Evolutionary conservation across 2,797 vertebrate genomes (phyloP), one percentile per base, ranked within the genome.

Genomic region (Neosilurus mollespiculum): DNA sequence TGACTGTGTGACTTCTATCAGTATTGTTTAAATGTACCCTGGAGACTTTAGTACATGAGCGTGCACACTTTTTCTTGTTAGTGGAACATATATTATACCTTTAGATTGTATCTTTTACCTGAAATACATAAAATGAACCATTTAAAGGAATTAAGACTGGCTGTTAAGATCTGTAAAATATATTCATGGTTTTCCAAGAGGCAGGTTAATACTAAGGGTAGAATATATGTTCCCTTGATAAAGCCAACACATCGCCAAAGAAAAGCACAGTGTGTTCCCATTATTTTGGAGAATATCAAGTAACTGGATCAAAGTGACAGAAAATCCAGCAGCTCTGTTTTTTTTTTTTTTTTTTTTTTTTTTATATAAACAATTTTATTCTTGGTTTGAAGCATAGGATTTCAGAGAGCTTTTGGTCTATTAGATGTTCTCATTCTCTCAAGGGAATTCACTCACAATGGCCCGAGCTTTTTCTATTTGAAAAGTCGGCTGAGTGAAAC

Each of bases 401-500:
- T 81, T 65, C 69, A 62, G 18, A 66, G 10, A 56, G 49, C 43
- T 65, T 72, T 84, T 59, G 64, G 26, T 80, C 59, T 73, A 49
- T 86, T 8, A 20, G 81, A 79, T 72, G 76, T 81, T 85, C 69
- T 65, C 15, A 3, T 58, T 59, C 72, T 75, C 9, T 37, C 73
- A 86, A 82, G 82, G 69, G 59, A 86, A 90, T 58, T 59, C 82
- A 65, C 85, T 87, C 81, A 59, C 77, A 78, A 79, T 79, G 71
- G 83, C 64, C 80, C 84, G 53, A 83, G 78, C 80, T 80, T 26
- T 30, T 78, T 76, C 75, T 81, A 58, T 89, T 88, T 83, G 85
- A 51, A 30, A 51, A 67, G 82, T 87, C 82, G 78, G 76, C 81
- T 61, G 61, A 84, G 85, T 82, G 87, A 89, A 78, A 88, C 87